Base-by-base conservation (phyloP, 2,113 vertebrate genomes). In the Saimiri boliviensis region DNA sequence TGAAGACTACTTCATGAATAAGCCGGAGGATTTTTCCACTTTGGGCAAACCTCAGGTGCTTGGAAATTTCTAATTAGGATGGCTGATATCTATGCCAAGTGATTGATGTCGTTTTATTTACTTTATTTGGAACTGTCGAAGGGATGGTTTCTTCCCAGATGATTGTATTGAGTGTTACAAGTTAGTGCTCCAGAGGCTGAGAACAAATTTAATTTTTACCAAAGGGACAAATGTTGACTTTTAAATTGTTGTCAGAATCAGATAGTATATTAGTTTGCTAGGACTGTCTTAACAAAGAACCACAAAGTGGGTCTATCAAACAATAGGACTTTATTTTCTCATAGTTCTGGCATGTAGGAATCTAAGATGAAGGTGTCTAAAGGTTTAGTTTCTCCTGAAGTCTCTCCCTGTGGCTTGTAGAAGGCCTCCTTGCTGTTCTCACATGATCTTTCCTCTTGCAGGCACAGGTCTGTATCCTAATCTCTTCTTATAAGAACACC, bases 191-290 rank as follows among this genome's bases (percentile, higher is more conserved):
- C 25, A 49, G 82, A 73, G 27, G 32, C 47, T 16, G 14, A 96
- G 74, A 96, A 76, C 63, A 86, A 73, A 70, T 83, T 84, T 20
- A 47, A 14, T 88, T 86, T 92, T 92, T 77, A 66, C 37, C 77
- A 35, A 76, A 83, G 21, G 35, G 30, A 45, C 47, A 96, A 94
- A 81, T 35, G 71, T n/a, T 86, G 63, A 81, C 74, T 92, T 95
- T 94, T 80, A 63, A 63, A 84, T 52, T 58, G 84, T 79, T 66
- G 42, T 85, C 35, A 54, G 76, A 63, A 54, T 94, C 76, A 66
- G 47, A 47, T 77, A 30, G 35, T 73, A 0, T 89, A 27, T 54
- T 49, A 74, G 45, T 74, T 89, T 83, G 19, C n/a, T 66, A 32
- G 30, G 30, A 3, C 70, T 89, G 21, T 5, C 56, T 66, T 89